Base-by-base conservation (phyloP, 2,797 vertebrate species). In the Megalops cyprinoides region DNA sequence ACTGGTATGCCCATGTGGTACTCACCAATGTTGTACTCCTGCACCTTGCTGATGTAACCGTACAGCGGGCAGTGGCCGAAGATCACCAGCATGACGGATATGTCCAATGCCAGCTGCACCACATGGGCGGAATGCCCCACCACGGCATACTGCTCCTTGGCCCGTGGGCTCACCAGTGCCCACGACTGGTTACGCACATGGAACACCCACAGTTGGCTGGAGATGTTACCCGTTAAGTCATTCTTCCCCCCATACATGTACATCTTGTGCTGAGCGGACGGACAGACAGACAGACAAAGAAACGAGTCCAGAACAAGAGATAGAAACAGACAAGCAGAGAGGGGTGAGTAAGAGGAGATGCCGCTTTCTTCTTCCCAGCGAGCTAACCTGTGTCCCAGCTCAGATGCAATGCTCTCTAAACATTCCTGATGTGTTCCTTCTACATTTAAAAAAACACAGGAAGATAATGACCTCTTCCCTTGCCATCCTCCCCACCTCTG, bases 221-320 rank as follows among this genome's bases (percentile, higher is more conserved):
- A 97, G 81, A 99, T 97, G 0, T 99, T 99, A 15, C 98, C 98
- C 0, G 96, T 96, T 0, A 95, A 94, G 60, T 99, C 98, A 0
- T 98, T 95, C 92, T 99, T 99, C 2, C 98, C 98, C 34, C 98
- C 98, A 0, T 98, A 99, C 97, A 99, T 99, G 89, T 97, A 99
- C 89, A 99, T 96, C 74, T 96, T 93, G 69, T 96, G 96, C 98
- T 99, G 86, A 12, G 56, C 78, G 39, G 39, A 48, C 7, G 76
- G 15, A 14, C 12, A 12, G 37, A 28, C 49, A 12, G 18, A 31
- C 10, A 7, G 0, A 20, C n/a, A 79, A 42, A 75, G 51, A 20
- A 55, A 55, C 15, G 18, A 20, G 51, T 58, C 2, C 23, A 58
- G 20, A 58, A n/a, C 8, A 8, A 23, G n/a, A 58, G 56, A 25